These are phyloP conservation scores for Agelaius phoeniceus DNA, from an alignment of 2,113 vertebrate species.

Conservation along the genomic window DNA sequence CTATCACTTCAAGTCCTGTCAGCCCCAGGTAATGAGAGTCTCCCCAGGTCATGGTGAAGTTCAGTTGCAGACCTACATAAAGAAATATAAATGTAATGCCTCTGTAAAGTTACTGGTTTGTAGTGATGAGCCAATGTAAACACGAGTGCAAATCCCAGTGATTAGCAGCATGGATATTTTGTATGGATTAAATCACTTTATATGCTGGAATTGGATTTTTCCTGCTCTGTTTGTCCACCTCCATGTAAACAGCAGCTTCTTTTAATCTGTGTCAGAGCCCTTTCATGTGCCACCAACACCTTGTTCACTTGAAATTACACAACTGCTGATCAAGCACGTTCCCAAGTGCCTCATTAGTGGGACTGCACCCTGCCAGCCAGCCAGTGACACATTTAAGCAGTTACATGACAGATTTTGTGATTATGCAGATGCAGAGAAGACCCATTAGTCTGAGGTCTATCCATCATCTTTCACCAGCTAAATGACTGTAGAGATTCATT, in stretches of 20 bases:
- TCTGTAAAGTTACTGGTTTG: background rate
- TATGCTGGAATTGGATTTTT: background rate
- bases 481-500: background rate
- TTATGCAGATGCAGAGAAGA: background rate
- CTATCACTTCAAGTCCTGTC: conserved; percentile 92
- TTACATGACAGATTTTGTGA: conserved; percentile 3
- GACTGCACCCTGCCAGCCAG: background rate
- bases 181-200: background rate
- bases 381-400: background rate
- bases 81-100: background rate
- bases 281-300: background rate
- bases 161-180: background rate
- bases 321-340: background rate
- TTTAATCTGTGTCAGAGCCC: background rate
- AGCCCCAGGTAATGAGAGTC: conserved; percentile 91
- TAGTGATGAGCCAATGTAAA: background rate
- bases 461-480: background rate
- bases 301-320: background rate
- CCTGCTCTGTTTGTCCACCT: background rate
- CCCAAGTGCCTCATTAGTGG: background rate
- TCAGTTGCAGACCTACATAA: conserved; percentile 83
- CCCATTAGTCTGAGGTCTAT: background rate
- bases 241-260: background rate
- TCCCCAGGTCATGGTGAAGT: conserved; percentile 90
- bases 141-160: background rate